Evolutionary conservation across 1,140 invertebrate species (phyloP).

Genomic region (Plectrocnemia conspersa): DNA sequence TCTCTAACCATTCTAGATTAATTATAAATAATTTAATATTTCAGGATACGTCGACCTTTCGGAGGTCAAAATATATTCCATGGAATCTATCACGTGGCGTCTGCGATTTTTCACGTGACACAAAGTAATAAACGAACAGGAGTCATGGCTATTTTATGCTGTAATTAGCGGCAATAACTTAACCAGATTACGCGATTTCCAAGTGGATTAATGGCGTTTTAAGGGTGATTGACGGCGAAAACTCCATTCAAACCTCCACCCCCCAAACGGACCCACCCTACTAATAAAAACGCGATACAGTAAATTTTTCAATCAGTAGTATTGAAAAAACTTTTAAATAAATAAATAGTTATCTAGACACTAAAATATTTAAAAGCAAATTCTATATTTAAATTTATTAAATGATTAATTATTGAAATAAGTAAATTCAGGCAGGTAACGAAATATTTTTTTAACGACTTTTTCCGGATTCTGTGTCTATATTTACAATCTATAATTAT

Average conservation of each 20-base stretch:
- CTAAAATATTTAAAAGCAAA: no score
- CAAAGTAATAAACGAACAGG: conserved; percentile 20
- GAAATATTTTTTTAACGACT: no score
- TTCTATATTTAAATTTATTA: no score
- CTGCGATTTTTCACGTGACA: conserved; percentile 23
- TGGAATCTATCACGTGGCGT: background rate
- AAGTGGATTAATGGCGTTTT: conserved; percentile 22
- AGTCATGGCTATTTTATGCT: conserved; percentile 25
- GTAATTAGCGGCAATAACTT: conserved; percentile 30
- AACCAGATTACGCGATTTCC: conserved; percentile 26
- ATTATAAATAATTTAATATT: background rate
- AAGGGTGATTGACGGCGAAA: conserved; percentile 20
- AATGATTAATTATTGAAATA: no score
- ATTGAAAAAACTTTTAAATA: no score
- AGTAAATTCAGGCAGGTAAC: no score
- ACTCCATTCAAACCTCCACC: background rate
- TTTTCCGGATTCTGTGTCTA: no score
- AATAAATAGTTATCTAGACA: no score
- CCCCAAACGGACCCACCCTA: no score
- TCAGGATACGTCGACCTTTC: conserved; percentile 1
- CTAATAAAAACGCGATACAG: no score
- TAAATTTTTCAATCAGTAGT: no score
- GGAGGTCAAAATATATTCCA: conserved; percentile 5
- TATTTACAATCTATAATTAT: no score
- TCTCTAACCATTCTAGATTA: background rate